Conservation (phyloP, 2,113 vertebrate species). For the Potamarius usumacintae region DNA sequence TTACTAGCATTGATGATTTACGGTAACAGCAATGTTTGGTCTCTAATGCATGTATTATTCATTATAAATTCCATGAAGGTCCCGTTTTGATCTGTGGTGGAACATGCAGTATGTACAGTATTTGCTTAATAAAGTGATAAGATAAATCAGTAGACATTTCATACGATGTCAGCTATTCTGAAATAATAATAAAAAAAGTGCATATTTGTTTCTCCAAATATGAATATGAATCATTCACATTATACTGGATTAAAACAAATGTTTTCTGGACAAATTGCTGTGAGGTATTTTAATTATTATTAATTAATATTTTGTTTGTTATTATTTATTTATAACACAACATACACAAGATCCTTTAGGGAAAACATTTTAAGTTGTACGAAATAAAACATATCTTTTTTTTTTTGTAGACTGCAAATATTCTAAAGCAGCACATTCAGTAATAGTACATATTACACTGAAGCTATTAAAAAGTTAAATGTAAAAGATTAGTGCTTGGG, state of each 20-base stretch:
- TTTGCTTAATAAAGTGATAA: too few relatives aligned
- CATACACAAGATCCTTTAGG: neutral
- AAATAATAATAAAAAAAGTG: too few relatives aligned
- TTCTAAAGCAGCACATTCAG: neutral
- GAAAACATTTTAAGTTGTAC: neutral
- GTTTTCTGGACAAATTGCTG: neutral
- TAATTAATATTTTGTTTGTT: neutral
- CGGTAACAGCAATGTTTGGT: neutral
- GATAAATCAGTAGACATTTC: too few relatives aligned
- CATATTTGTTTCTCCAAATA: neutral
- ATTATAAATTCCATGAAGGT: neutral
- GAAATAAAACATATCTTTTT: neutral
- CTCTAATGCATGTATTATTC: neutral
- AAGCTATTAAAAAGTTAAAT: neutral
- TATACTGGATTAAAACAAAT: neutral
- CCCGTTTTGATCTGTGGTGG: neutral
- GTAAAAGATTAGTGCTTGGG: neutral
- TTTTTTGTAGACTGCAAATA: neutral
- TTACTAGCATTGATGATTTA: constrained; percentile 16
- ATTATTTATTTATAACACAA: neutral
- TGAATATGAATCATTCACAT: neutral
- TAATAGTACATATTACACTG: neutral
- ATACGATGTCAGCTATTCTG: too few relatives aligned
- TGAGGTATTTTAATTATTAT: neutral
- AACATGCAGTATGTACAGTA: neutral